Conservation (phyloP, 2,113 vertebrate species). For the Galeopterus variegatus region DNA sequence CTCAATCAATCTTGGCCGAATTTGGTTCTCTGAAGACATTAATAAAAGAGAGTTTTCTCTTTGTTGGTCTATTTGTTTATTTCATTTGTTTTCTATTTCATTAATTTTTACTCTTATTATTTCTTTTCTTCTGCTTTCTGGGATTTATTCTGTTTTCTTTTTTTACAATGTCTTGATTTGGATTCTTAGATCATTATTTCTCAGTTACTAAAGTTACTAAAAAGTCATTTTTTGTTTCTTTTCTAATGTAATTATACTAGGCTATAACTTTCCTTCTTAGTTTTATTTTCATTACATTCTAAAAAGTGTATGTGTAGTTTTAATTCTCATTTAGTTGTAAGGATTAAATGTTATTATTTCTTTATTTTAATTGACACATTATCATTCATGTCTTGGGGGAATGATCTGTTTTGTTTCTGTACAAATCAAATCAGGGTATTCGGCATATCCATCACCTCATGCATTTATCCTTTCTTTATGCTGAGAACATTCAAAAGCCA, state of each 20-base stretch:
- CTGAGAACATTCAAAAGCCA: too few relatives aligned
- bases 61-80: background rate
- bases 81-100: slow-evolving; percentile 20
- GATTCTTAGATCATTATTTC: background rate
- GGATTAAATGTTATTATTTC: background rate
- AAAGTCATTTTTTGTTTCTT: background rate
- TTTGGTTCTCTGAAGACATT: background rate
- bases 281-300: background rate
- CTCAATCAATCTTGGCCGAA: background rate
- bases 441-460: too few relatives aligned
- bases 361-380: background rate
- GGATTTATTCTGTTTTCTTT: background rate
- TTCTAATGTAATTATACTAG: background rate
- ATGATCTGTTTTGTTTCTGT: too few relatives aligned
- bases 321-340: background rate
- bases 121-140: slow-evolving; percentile 12
- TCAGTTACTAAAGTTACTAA: slow-evolving; percentile 6
- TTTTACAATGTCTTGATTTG: background rate
- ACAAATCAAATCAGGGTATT: too few relatives aligned
- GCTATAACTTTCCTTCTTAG: background rate
- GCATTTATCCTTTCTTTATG: too few relatives aligned
- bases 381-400: too few relatives aligned
- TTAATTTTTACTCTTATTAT: slow-evolving; percentile 2
- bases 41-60: background rate
- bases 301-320: background rate